A percentile compares a stretch with the other conserved stretches of the same genome.
phyloP scores from a whole-genome alignment of 2,888 invertebrate genomes.

The Scaptomyza cyrtandrae region DNA sequence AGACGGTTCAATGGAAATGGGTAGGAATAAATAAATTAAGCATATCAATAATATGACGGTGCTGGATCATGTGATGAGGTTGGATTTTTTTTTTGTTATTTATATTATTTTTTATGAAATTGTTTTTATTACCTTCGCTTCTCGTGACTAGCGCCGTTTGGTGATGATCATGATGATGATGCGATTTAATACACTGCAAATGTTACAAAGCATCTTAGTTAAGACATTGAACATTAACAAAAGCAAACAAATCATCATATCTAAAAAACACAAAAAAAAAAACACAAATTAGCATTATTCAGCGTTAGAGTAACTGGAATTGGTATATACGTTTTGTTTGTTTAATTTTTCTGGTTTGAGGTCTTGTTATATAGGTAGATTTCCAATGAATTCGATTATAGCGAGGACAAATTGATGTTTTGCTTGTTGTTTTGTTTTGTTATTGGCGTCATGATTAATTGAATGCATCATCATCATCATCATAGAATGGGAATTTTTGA shows the following conservation, averaged over 20 bases:
- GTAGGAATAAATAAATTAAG: neutral
- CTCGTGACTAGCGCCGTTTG: conserved; percentile 24
- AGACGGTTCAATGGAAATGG: neutral
- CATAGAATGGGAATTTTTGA: conserved; percentile 11
- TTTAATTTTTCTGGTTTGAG: neutral
- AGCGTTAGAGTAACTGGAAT: neutral
- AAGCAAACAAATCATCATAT: too few relatives aligned
- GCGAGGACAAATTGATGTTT: conserved; percentile 36
- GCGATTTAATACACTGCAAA: neutral
- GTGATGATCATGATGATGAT: conserved; percentile 3
- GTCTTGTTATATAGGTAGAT: conserved; percentile 12
- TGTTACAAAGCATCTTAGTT: neutral
- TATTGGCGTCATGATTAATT: conserved; percentile 46
- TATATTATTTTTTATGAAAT: conserved; percentile 16
- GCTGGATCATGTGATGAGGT: conserved; percentile 47
- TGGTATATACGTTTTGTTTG: neutral
- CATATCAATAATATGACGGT: neutral
- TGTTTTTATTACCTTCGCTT: conserved; percentile 20
- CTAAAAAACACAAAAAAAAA: too few relatives aligned
- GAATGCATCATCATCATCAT: conserved; percentile 23
- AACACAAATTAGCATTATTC: too few relatives aligned
- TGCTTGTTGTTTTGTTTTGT: conserved; percentile 1
- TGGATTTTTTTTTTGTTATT: too few relatives aligned
- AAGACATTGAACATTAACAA: neutral
- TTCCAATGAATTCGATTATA: conserved; percentile 37